A percentile compares a stretch with the other conserved stretches of the same genome.
phyloP scores from a whole-genome alignment of 1,140 invertebrate genomes.

The Cyclina sinensis region DNA sequence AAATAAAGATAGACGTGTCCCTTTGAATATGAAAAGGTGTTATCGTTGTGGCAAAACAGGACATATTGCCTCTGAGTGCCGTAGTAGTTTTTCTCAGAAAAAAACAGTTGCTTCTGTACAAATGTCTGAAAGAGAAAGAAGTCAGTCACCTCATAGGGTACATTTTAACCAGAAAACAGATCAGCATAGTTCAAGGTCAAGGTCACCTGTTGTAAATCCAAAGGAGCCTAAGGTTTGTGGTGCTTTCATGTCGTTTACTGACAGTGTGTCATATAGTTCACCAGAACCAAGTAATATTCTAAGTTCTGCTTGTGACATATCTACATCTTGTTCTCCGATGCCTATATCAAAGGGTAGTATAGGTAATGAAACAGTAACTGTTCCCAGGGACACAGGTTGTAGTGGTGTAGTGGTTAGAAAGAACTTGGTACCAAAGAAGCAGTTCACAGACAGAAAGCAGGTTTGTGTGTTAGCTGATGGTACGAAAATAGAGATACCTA shows the following conservation, averaged over 20 bases:
- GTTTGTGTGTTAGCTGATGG: slow-evolving; percentile 66
- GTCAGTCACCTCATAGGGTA: background rate
- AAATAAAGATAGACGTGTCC: background rate
- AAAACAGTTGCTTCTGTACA: background rate
- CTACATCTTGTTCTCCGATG: background rate
- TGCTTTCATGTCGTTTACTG: background rate
- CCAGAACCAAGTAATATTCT: background rate
- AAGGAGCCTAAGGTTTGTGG: background rate
- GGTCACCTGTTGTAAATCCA: background rate
- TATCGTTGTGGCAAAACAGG: background rate
- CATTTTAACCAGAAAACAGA: too few species aligned
- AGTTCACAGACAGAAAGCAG: slow-evolving; percentile 56
- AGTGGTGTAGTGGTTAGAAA: slow-evolving; percentile 64
- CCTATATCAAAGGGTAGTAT: slow-evolving; percentile 44
- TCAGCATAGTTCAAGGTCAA: background rate
- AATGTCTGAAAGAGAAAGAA: background rate
- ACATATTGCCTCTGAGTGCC: background rate
- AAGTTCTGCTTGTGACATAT: background rate
- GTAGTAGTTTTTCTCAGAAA: background rate
- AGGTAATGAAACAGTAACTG: slow-evolving; percentile 18
- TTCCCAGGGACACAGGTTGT: slow-evolving; percentile 70
- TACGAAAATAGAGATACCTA: slow-evolving; percentile 16
- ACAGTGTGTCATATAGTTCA: slow-evolving; percentile 9
- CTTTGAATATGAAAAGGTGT: background rate
- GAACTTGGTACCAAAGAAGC: background rate